Base-by-base conservation (phyloP, 2,113 vertebrate genomes). In the Aplodontia rufa region DNA sequence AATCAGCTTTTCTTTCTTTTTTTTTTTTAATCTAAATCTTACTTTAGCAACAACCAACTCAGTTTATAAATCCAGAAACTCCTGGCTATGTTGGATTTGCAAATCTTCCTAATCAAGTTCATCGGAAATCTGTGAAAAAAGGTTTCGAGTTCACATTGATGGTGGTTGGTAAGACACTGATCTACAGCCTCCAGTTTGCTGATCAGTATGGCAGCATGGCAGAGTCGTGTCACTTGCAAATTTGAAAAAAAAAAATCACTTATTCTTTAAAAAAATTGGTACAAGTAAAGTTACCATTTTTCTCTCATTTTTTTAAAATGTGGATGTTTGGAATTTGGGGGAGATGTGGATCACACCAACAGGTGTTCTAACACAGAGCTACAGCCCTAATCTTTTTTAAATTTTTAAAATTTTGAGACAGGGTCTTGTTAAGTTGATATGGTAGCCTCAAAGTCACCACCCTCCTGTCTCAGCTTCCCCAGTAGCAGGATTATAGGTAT, bases 81-180 rank as follows among this genome's bases (percentile, higher is more conserved):
- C 99, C 99, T 9, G 99, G 99, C 60, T 99, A 99, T 88, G 99
- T 99, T 93, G 99, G 99, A 92, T 99, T 99, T 93, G 99, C 99
- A 92, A 99, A 99, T 96, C 99, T 99, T 94, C 99, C 99, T 42
- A 99, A 99, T 96, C 99, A 99, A 98, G 99, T 99, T 97, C 99
- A 99, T 95, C 99, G 99, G 53, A 99, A 99, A 97, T 99, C 99
- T 16, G 99, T 99, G 85, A 99, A 99, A 95, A 99, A 99, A 81
- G 99, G 99, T 3, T 99, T 99, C 97, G 99, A 99, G 97, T 99
- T 99, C 97, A 99, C 99, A 4, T 98, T 99, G 17, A 99, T 99
- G 99, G 99, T 99, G 40, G 99, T 99, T 79, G 99, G 99, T 99
- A 99, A 99, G 99, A 93, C 94, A 94, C 13, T 0, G 0, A 64